Conservation (phyloP, 2,113 vertebrate species). For the Fregata magnificens region DNA sequence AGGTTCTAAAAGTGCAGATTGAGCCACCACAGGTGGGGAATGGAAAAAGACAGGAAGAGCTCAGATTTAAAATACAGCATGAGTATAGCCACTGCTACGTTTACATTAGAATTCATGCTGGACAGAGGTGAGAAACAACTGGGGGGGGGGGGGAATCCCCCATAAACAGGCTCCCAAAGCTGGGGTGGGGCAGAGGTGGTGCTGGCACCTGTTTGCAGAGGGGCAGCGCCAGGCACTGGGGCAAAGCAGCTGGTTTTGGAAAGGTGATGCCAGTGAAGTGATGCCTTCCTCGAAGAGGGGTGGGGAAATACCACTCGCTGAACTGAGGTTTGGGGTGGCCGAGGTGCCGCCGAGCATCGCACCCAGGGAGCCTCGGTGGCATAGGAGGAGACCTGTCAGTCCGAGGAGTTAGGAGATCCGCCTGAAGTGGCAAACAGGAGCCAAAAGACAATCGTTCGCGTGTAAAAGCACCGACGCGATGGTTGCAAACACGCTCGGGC, state of each 20-base stretch:
- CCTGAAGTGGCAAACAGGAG: rapidly evolving
- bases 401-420: too few relatives aligned
- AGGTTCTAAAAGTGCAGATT: background rate
- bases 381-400: rapidly evolving
- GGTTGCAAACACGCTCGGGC: rapidly evolving
- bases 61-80: background rate
- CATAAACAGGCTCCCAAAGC: background rate
- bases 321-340: background rate
- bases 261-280: background rate
- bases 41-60: background rate
- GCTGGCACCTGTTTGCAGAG: too few relatives aligned
- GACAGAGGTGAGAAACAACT: background rate
- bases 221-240: rapidly evolving
- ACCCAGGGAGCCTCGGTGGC: rapidly evolving
- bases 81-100: background rate
- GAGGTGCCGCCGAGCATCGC: rapidly evolving
- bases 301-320: too few relatives aligned
- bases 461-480: rapidly evolving
- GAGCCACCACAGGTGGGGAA: background rate
- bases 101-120: background rate
- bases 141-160: background rate
- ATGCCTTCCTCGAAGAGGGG: rapidly evolving
- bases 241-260: rapidly evolving
- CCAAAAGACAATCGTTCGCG: rapidly evolving
- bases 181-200: too few relatives aligned